Percentiles rank a stretch among this genome's conserved stretches.
Conservation (phyloP, 2,888 invertebrate genomes). For the Exocentrus adspersus region DNA sequence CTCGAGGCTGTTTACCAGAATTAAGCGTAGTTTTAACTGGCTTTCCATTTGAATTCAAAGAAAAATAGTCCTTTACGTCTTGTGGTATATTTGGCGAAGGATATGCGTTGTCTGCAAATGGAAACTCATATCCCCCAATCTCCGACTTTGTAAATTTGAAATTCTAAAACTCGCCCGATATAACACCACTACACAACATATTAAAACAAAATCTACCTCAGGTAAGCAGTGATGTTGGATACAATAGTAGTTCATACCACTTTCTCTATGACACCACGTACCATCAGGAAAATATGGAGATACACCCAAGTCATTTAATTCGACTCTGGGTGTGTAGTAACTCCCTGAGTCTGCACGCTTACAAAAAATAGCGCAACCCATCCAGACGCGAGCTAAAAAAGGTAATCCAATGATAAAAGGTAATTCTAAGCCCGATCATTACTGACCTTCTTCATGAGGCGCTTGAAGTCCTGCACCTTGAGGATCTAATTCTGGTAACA, state of each 20-base stretch:
- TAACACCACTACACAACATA: no score
- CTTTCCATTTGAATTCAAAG: conserved; percentile 69
- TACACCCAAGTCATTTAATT: conserved; percentile 77
- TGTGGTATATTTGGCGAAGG: conserved; percentile 64
- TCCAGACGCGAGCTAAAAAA: conserved; percentile 75
- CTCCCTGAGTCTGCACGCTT: conserved; percentile 71
- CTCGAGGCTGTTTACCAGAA: conserved; percentile 67
- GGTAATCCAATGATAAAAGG: no score
- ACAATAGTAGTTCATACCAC: conserved; percentile 74
- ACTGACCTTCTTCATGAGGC: conserved; percentile 73
- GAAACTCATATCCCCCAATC: conserved; percentile 68
- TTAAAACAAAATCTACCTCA: conserved; percentile 65
- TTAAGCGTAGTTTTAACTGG: conserved; percentile 71
- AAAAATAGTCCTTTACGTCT: conserved; percentile 70
- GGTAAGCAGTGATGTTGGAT: conserved; percentile 80
- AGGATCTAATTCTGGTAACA: conserved; percentile 71
- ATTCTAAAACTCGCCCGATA: no score
- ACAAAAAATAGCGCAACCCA: conserved; percentile 84
- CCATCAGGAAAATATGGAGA: conserved; percentile 84
- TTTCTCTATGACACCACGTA: conserved; percentile 80
- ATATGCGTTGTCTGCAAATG: conserved; percentile 73
- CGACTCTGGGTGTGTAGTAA: conserved; percentile 80
- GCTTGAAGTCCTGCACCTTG: conserved; percentile 78
- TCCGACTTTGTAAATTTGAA: conserved; percentile 70
- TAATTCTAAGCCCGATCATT: not conserved